phyloP scores from a whole-genome alignment of 1,140 invertebrate genomes.

The Arion vulgaris region DNA sequence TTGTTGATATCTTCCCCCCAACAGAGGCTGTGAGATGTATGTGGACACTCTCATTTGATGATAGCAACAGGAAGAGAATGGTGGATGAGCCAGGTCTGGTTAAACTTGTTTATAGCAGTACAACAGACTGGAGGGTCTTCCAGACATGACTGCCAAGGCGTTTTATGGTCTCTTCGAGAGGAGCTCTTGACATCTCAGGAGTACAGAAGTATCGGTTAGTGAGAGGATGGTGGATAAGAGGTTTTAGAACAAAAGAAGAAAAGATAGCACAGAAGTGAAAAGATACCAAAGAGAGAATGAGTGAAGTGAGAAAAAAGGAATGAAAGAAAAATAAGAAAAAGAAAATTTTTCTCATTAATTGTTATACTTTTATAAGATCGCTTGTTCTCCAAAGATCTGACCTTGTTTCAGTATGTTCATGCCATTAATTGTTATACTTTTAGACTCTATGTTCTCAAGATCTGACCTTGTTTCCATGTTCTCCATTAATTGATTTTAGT shows the following conservation, averaged over 20 bases:
- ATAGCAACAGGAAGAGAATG: constrained; percentile 49
- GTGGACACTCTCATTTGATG: constrained; percentile 54
- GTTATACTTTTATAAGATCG: too few species aligned
- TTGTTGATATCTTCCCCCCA: neutral
- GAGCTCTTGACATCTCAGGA: constrained; percentile 38
- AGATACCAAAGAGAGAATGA: neutral
- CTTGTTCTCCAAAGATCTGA: too few species aligned
- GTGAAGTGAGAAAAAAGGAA: neutral
- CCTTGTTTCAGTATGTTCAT: too few species aligned
- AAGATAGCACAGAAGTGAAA: neutral
- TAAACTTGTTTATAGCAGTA: constrained; percentile 36
- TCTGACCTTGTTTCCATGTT: too few species aligned
- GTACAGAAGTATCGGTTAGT: constrained; percentile 47
- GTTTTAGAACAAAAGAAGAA: neutral
- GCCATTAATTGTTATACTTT: too few species aligned
- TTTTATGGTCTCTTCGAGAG: constrained; percentile 51
- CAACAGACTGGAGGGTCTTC: neutral
- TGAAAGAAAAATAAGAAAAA: too few species aligned
- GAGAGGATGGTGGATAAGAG: neutral
- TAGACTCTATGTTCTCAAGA: too few species aligned
- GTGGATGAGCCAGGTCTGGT: constrained; percentile 41
- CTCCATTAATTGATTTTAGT: too few species aligned
- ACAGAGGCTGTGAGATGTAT: constrained; percentile 37
- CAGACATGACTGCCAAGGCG: constrained; percentile 44
- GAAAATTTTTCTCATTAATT: too few species aligned